Evolutionary conservation across 2,113 vertebrate genomes (phyloP).

Genomic region (Elaphurus davidianus): DNA sequence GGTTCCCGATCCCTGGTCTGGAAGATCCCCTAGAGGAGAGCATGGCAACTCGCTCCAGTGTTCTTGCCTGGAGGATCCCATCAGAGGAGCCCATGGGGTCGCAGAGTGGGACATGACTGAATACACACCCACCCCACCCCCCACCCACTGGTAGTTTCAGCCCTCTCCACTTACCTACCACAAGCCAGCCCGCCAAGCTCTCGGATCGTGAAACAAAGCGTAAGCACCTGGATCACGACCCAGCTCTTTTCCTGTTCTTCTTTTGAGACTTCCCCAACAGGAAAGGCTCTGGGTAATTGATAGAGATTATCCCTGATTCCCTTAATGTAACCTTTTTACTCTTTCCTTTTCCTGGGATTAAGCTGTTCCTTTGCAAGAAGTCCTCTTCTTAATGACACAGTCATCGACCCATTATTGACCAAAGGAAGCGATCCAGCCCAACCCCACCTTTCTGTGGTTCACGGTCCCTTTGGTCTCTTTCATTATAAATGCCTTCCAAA

Average conservation of each 20-base stretch:
- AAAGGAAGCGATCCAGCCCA: conserved; percentile 51
- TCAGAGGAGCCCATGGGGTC: not conserved
- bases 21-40: not conserved
- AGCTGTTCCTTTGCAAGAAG: conserved; percentile 68
- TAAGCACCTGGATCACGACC: conserved; percentile 58
- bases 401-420: conserved; percentile 56
- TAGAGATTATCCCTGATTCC: conserved; percentile 71
- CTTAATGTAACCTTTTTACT: conserved; percentile 69
- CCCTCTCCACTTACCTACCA: conserved; percentile 30
- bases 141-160: not conserved
- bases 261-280: conserved; percentile 66
- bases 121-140: not conserved
- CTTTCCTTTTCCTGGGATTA: conserved; percentile 73
- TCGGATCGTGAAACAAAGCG: conserved; percentile 52
- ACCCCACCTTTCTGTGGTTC: conserved; percentile 49
- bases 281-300: conserved; percentile 66
- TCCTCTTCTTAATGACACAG: conserved; percentile 62
- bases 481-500: conserved; percentile 35
- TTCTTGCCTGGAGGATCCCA: not conserved
- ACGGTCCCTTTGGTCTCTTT: not conserved
- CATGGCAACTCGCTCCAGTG: not conserved
- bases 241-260: conserved; percentile 64
- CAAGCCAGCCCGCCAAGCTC: conserved; percentile 29
- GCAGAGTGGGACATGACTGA: not conserved
- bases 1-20: not conserved